Evolutionary conservation across 2,113 vertebrate species (phyloP).

Genomic region (Phoxinus phoxinus): DNA sequence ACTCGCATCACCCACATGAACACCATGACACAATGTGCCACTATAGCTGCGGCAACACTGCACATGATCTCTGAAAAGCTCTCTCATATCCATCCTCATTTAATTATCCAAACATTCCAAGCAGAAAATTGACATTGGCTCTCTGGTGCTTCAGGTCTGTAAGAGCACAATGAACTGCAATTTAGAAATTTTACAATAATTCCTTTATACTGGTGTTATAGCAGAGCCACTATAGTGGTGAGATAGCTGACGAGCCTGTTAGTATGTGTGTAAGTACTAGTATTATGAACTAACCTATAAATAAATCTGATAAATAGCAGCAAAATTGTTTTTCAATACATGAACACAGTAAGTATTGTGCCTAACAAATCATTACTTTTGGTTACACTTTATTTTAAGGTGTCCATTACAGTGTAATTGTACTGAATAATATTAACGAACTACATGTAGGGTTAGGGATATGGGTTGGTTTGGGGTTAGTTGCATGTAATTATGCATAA

Average conservation of each 20-base stretch:
- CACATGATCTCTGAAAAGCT: not conserved
- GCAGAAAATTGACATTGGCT: constrained; percentile 89
- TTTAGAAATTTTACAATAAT: not conserved
- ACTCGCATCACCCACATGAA: not conserved
- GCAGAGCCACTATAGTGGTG: not conserved
- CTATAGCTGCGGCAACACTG: not conserved
- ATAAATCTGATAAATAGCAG: not conserved
- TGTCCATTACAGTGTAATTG: too few relatives aligned
- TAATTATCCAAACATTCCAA: constrained; percentile 94
- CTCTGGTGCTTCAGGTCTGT: constrained; percentile 69
- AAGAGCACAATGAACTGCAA: not conserved
- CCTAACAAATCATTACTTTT: too few relatives aligned
- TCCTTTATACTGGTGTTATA: not conserved
- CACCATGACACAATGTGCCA: not conserved
- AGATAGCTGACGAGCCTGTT: not conserved
- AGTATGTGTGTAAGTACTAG: not conserved
- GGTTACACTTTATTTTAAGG: too few relatives aligned
- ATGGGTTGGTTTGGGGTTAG: too few relatives aligned
- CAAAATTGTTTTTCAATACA: too few relatives aligned
- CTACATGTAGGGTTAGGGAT: too few relatives aligned
- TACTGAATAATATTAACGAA: too few relatives aligned
- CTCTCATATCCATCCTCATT: constrained; percentile 83
- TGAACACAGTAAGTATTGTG: too few relatives aligned
- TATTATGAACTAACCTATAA: not conserved
- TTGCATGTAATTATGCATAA: too few relatives aligned